Percentiles rank a stretch among this genome's conserved stretches.
Conservation (phyloP, 2,113 vertebrate genomes). For the Brienomyrus longianalis region DNA sequence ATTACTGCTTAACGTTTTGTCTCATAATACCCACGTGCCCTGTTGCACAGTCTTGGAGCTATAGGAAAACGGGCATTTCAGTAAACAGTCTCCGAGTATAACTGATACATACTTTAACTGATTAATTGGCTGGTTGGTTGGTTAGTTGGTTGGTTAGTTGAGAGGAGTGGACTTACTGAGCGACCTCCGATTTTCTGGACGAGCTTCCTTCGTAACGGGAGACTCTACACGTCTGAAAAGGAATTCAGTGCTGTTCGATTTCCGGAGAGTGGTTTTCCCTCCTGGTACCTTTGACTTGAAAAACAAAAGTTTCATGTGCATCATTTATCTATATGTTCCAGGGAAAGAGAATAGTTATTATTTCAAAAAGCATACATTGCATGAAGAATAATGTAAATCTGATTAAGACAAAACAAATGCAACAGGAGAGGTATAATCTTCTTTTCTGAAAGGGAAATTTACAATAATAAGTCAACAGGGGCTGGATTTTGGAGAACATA, state of each 20-base stretch:
- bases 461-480: background rate
- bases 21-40: background rate
- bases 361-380: background rate
- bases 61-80: background rate
- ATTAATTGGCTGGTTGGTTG: background rate
- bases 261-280: slow-evolving; percentile 54
- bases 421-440: background rate
- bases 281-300: slow-evolving; percentile 31
- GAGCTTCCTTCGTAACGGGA: slow-evolving; percentile 62
- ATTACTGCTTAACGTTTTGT: background rate
- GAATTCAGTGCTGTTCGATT: slow-evolving; percentile 72
- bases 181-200: slow-evolving; percentile 76
- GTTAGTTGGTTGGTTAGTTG: background rate
- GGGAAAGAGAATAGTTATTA: background rate
- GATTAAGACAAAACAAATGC: background rate
- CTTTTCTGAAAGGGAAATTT: background rate
- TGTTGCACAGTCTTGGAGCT: background rate
- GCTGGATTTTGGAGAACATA: slow-evolving; percentile 48
- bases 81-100: background rate
- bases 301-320: background rate
- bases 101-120: background rate
- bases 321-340: background rate
- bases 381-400: background rate
- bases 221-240: slow-evolving; percentile 59
- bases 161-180: slow-evolving; percentile 64